These are phyloP conservation scores for Chouioia cunea DNA, from an alignment of 2,888 invertebrate genomes.

Conservation along the genomic window DNA sequence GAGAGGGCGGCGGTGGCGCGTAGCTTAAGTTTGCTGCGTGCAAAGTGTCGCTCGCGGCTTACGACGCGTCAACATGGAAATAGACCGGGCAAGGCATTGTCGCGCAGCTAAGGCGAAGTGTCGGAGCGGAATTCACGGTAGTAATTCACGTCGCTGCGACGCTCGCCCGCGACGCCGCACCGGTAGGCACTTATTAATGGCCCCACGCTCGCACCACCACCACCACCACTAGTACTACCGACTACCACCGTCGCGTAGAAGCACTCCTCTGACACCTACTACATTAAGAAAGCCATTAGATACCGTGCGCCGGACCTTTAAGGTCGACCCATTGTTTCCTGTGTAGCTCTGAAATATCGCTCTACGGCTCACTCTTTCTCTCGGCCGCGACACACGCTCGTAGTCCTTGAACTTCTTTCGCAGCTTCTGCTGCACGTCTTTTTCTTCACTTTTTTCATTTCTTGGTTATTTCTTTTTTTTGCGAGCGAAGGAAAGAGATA, in stretches of 20 bases:
- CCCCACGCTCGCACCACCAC: conserved; percentile 16
- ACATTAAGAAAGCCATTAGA: conserved; percentile 57
- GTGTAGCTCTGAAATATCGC: conserved; percentile 30
- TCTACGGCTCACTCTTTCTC: not conserved
- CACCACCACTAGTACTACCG: too few species aligned
- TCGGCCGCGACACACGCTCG: conserved; percentile 3
- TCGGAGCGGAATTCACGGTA: conserved; percentile 59
- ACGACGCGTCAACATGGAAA: conserved; percentile 46
- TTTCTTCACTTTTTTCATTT: not conserved
- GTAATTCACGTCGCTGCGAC: conserved; percentile 59
- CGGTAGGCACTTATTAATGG: conserved; percentile 46
- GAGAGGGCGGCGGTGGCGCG: not conserved
- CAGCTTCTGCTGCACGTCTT: conserved; percentile 17
- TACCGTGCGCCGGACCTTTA: conserved; percentile 52
- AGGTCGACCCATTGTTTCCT: conserved; percentile 44
- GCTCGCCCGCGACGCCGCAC: not conserved
- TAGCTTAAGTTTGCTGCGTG: not conserved
- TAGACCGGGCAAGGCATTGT: conserved; percentile 31
- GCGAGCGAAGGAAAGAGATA: too few species aligned
- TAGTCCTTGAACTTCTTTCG: conserved; percentile 30
- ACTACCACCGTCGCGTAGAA: too few species aligned
- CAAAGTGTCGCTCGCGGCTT: not conserved
- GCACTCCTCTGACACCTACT: conserved; percentile 34
- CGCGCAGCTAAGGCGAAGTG: conserved; percentile 52
- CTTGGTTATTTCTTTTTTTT: not conserved